phyloP scores from a whole-genome alignment of 2,113 vertebrate species.

The Chrysochloris asiatica region DNA sequence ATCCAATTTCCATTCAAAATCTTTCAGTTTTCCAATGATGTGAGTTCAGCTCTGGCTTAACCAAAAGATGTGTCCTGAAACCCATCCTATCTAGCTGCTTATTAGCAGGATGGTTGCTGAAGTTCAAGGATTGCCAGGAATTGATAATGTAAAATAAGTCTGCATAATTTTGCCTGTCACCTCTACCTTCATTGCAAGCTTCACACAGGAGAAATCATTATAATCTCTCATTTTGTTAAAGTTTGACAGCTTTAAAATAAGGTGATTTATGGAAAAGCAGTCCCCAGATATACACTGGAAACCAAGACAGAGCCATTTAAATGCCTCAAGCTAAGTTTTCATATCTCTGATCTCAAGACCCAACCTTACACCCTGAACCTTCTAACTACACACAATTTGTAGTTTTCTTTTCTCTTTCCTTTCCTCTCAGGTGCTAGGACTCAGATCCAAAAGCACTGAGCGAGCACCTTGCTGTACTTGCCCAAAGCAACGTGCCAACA shows the following conservation, averaged over 20 bases:
- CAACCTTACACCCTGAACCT: background rate
- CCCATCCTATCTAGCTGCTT: background rate
- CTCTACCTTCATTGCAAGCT: background rate
- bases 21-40: constrained; percentile 34
- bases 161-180: background rate
- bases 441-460: background rate
- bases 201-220: constrained; percentile 33
- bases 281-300: background rate
- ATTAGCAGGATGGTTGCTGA: background rate
- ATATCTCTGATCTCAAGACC: background rate
- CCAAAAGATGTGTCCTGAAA: background rate
- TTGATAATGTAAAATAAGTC: background rate
- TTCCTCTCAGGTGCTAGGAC: background rate
- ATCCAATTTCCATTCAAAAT: constrained; percentile 65
- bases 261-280: constrained; percentile 38
- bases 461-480: background rate
- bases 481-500: background rate
- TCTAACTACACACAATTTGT: background rate
- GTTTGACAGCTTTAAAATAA: constrained; percentile 46
- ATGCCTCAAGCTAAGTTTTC: background rate
- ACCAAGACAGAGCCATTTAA: constrained; percentile 7
- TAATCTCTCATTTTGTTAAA: constrained; percentile 37
- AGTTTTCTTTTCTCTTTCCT: background rate
- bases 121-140: background rate
- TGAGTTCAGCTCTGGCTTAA: constrained; percentile 32